phyloP scores from a whole-genome alignment of 2,113 vertebrate genomes.

The Atlantisia rogersi region DNA sequence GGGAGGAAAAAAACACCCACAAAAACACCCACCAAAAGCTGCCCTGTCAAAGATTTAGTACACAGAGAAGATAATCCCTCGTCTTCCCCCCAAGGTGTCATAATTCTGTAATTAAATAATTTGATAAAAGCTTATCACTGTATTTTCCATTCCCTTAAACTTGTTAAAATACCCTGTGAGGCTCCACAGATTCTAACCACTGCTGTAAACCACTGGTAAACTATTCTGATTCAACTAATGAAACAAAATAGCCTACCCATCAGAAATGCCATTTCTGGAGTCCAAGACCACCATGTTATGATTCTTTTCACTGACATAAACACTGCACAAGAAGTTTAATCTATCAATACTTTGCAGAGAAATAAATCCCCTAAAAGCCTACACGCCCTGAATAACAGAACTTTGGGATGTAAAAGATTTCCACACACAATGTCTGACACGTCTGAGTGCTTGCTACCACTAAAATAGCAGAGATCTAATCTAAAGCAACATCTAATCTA shows the following conservation, averaged over 20 bases:
- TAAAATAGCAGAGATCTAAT: not conserved
- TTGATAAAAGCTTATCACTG: not conserved
- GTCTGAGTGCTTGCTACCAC: not conserved
- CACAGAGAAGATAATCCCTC: not conserved
- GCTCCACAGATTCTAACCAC: not conserved
- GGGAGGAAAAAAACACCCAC: not conserved
- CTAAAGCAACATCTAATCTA: not conserved
- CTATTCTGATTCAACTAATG: not conserved
- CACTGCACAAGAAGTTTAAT: not conserved
- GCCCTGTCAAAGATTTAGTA: not conserved
- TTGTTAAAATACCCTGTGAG: not conserved
- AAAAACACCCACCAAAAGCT: not conserved
- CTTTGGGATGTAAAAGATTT: not conserved
- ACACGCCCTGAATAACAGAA: not conserved
- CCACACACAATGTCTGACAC: fast-evolving
- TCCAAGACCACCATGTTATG: not conserved
- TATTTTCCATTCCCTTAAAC: not conserved
- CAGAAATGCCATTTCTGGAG: not conserved
- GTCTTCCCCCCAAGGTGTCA: not conserved
- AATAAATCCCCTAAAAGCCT: not conserved
- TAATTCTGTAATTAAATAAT: not conserved
- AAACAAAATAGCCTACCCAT: not conserved
- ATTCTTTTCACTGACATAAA: not conserved
- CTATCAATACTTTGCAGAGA: not conserved
- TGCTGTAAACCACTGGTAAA: not conserved